A percentile compares a stretch with the other conserved stretches of the same genome.
These are phyloP conservation scores for Conus betulinus DNA, from an alignment of 1,140 invertebrate species.

Conservation along the genomic window DNA sequence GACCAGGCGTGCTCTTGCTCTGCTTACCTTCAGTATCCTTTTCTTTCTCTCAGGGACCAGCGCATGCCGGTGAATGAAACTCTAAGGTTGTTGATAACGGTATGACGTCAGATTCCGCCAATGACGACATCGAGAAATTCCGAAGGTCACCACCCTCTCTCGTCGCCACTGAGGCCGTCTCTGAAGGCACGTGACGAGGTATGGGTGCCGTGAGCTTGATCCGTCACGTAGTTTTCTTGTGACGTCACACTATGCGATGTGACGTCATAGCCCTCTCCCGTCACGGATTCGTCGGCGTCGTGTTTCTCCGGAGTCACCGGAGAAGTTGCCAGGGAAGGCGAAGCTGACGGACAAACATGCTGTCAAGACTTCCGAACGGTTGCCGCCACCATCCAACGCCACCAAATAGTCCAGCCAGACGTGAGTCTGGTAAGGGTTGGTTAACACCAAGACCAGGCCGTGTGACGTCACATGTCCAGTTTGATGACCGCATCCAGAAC, in stretches of 20 bases:
- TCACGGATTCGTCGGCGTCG: neutral
- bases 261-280: neutral
- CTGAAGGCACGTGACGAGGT: no score
- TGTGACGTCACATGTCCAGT: conserved; percentile 6
- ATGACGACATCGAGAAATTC: no score
- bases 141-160: no score
- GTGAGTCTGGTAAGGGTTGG: conserved; percentile 2
- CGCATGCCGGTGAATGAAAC: no score
- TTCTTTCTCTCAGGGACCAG: no score
- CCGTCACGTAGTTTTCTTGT: no score
- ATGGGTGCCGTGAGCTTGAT: no score
- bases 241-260: neutral
- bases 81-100: no score
- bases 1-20: no score
- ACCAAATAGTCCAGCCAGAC: neutral
- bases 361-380: neutral
- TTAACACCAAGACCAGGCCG: neutral
- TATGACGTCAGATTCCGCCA: no score
- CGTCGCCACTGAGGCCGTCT: no score
- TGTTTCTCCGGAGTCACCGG: neutral
- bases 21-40: no score
- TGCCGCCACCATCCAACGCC: neutral
- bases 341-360: neutral
- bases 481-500: neutral
- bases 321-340: neutral